Base-by-base conservation (phyloP, 2,888 invertebrate genomes). In the Apodemia duryi region DNA sequence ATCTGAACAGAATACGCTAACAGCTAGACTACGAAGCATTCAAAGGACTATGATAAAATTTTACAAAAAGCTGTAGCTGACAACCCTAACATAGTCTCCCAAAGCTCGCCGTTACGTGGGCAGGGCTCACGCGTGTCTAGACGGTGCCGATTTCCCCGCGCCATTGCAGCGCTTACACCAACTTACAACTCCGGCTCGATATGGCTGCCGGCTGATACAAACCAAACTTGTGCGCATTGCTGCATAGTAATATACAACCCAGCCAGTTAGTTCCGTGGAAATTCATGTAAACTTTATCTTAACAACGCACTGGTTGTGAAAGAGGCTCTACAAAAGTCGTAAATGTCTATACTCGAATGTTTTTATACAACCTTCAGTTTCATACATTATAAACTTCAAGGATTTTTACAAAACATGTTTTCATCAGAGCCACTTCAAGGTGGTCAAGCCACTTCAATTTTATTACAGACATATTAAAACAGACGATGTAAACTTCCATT, bases 71-170 rank as follows among this genome's bases (percentile, higher is more conserved):
- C 5, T 28, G 6, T 51, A n/a, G 10, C 2, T 54, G 54, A 3
- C 10, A 57, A 57, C 57, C 57, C 57, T 57, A 57, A 6, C 13
- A 4, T 57, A 57, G 57, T 57, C 57, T 57, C 28, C 32, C 28
- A 57, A 46, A 46, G 46, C 13, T 10, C 32, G 32, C 5, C 10
- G 28, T 32, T 57, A 32, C 32, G 57, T 57, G 57, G 32, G 32
- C 57, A 57, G 57, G 57, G 57, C 57, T 57, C 57, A 57, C 57
- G 57, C 57, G 57, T 57, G 57, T 57, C 57, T 57, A 57, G 57
- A 57, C 57, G 28, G 29, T 13, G 32, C 57, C 54, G 29, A 57
- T 57, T 57, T 57, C 57, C 57, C 57, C 57, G 54, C 54, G 54
- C 54, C 54, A 32, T 13, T 11, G 4, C 41, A 6, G 41, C 41